Evolutionary conservation across 1,140 invertebrate species (phyloP).

Genomic region (Muscidifurax raptorellus): DNA sequence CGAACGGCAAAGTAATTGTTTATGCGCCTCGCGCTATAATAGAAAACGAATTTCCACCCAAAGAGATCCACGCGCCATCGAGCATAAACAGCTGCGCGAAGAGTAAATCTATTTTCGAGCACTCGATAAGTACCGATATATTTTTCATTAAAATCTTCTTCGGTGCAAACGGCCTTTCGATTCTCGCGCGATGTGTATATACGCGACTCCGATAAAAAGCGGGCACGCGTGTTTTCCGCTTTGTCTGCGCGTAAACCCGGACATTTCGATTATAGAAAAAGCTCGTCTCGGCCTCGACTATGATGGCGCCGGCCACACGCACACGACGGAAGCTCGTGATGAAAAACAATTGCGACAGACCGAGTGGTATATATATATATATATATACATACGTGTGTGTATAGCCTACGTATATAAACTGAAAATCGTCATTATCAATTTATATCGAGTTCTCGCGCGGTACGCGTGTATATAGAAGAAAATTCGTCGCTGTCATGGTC

Average conservation of each 20-base stretch:
- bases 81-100: no score
- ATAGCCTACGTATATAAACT: not conserved
- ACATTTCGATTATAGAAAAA: not conserved
- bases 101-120: not conserved
- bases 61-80: not conserved
- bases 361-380: no score
- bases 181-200: not conserved
- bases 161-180: not conserved
- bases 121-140: not conserved
- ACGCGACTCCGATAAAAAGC: no score
- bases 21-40: not conserved
- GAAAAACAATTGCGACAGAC: slow-evolving; percentile 7
- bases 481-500: not conserved
- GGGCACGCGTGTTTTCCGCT: no score
- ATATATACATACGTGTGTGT: no score
- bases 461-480: not conserved
- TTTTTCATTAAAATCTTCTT: not conserved
- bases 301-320: not conserved
- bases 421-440: slow-evolving; percentile 2
- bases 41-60: not conserved
- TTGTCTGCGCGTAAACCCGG: no score
- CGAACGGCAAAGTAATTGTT: not conserved
- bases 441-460: not conserved
- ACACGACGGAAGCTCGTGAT: not conserved
- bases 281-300: not conserved